Evolutionary conservation across 2,888 invertebrate species (phyloP), one percentile per base, ranked within the genome.

Genomic region (Cephonodes hylas): DNA sequence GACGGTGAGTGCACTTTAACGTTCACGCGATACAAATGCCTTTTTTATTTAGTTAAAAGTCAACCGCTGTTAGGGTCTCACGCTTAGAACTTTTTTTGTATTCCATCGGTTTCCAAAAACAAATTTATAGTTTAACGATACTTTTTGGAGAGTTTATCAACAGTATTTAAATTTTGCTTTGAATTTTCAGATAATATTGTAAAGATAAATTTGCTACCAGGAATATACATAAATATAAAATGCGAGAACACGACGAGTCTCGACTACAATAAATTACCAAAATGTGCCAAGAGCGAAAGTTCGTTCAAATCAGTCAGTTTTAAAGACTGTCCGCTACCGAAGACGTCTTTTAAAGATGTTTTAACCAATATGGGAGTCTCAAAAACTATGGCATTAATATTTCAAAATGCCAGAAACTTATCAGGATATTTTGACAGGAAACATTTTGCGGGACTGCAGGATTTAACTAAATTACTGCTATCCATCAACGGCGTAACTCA

Each of bases 401-500:
- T 94, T 67, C 91, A 93, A 77, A 93, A 91, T 63, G 86, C 89
- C 20, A 89, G 86, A 46, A 94, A 94, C 66, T 80, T 93, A 53
- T 91, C 93, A 23, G 93, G 93, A 66, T 93, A 93, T 67, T 87
- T 95, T 42, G 90, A 93, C 27, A 93, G 93, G 46, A 88, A 91
- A 64, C 95, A 95, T 74, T 91, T 96, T 63, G 83, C 88, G 2
- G 94, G 94, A 25, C 84, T 96, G 58, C 85, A 92, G 63, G 91
- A 93, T 67, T 79, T 90, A 57, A 93, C 93, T 1, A 91, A 93
- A 59, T 80, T 96, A 59, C 84, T 93, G 15, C 83, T 96, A 2
- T 93, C 94, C 10, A 93, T 94, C 44, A 95, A 95, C 74, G 93
- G 94, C 13, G 83, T 96, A 4, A 92, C 93, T 0, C 90, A 93